Base-by-base conservation (phyloP, 2,888 invertebrate species). In the Meta bourneti region DNA sequence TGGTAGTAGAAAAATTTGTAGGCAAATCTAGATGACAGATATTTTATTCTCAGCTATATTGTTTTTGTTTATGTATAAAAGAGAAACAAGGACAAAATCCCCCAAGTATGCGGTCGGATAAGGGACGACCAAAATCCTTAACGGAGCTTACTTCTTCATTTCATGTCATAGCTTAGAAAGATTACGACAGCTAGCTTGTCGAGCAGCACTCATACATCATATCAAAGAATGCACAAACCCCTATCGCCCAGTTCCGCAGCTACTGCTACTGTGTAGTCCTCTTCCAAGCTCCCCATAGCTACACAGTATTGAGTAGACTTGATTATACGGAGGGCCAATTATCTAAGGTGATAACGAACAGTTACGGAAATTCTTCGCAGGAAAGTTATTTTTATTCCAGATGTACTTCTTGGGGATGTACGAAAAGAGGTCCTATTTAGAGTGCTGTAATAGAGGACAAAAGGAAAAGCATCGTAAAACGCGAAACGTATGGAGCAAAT, bases 181-280 rank as follows among this genome's bases (percentile, higher is more conserved):
- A 83, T 89, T 89, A 82, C 82, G 82, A 89, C 89, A 89, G 89
- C 89, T 70, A 77, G 77, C 77, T 75, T 89, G 82, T 82, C 77
- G 71, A 70, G 77, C 77, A 70, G 13, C n/a, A 69, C 89, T 70
- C 89, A 83, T 83, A 75, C 82, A 89, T 89, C 89, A 83, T 89
- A 69, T 6, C 61, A 77, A 79, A 77, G 82, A 89, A 89, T 89
- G 75, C 82, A 70, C 49, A 61, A 81, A 48, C 70, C 81, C 77
- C 77, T 82, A 75, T 69, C 77, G n/a, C 19, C 61, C 54, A 20
- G 48, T 88, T 61, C 48, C 61, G 19, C 49, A n/a, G 79, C 80
- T 87, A 79, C 80, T 69, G 74, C 69, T 85, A 77, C 85, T 69
- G 75, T 77, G 49, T 77, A 85, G 48, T 74, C 34, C 69, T 9